Evolutionary conservation across 92 coral and sea anemone species (phyloP).

Genomic region (Micromussa lordhowensis): DNA sequence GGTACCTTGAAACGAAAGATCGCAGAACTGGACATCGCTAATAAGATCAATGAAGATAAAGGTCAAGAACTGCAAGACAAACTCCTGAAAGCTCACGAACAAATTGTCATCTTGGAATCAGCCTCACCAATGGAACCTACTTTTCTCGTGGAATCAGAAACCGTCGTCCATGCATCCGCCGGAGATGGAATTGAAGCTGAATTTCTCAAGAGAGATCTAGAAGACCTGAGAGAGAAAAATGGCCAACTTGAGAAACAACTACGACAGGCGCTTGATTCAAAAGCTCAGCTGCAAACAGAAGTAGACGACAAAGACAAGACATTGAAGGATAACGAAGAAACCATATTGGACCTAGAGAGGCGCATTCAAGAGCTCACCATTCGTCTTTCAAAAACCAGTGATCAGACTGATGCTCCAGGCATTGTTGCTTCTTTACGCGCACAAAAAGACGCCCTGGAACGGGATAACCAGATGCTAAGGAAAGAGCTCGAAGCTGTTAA

Average conservation of each 20-base stretch:
- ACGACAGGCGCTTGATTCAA: conserved; percentile 72
- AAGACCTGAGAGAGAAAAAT: conserved; percentile 78
- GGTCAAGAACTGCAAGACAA: conserved; percentile 84
- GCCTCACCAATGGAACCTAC: conserved; percentile 69
- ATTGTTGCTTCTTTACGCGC: conserved; percentile 85
- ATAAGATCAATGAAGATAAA: conserved; percentile 77
- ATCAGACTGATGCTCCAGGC: conserved; percentile 90
- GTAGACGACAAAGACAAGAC: conserved; percentile 71
- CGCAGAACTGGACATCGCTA: conserved; percentile 78
- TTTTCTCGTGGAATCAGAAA: conserved; percentile 37
- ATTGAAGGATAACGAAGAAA: conserved; percentile 86
- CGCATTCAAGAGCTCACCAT: conserved; percentile 84
- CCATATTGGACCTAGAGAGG: conserved; percentile 82
- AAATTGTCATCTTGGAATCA: conserved; percentile 70
- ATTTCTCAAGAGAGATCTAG: conserved; percentile 80
- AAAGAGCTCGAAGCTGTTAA: conserved; percentile 81
- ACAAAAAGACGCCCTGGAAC: conserved; percentile 86
- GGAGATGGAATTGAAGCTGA: conserved; percentile 83
- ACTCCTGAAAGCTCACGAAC: conserved; percentile 76
- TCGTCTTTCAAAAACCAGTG: conserved; percentile 78
- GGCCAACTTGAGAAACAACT: conserved; percentile 82
- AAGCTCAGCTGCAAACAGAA: conserved; percentile 76
- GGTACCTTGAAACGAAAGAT: conserved; percentile 75
- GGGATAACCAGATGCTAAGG: conserved; percentile 90
- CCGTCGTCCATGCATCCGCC: conserved; percentile 65